phyloP scores from a whole-genome alignment of 2,888 invertebrate genomes.

The Leucoma salicis region DNA sequence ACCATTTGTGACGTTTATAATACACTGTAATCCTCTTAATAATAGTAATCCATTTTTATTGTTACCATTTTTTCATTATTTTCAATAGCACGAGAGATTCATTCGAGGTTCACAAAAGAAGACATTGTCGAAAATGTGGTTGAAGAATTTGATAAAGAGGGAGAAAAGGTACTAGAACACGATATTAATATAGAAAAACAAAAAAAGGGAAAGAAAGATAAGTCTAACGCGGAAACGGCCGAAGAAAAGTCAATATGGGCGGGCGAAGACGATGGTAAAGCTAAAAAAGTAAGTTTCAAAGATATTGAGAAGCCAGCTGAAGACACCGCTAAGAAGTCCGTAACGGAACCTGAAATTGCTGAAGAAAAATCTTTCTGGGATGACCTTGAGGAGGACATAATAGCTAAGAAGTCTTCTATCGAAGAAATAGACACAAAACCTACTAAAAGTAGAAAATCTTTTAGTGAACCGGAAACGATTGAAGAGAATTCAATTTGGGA shows the following conservation, averaged over 20 bases:
- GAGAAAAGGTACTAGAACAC: conserved; percentile 48
- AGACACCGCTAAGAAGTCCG: conserved; percentile 39
- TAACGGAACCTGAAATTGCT: conserved; percentile 47
- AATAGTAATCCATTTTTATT: conserved; percentile 42
- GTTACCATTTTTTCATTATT: conserved; percentile 56
- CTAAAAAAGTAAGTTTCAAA: conserved; percentile 42
- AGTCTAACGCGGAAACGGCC: conserved; percentile 44
- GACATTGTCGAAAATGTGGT: conserved; percentile 73
- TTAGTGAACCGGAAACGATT: conserved; percentile 51
- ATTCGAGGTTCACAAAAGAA: conserved; percentile 74
- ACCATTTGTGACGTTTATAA: conserved; percentile 62
- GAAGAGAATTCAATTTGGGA: conserved; percentile 64
- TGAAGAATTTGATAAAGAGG: conserved; percentile 58
- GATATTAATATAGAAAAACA: conserved; percentile 34
- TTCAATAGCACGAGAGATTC: conserved; percentile 78
- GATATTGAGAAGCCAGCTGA: conserved; percentile 41
- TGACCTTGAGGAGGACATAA: conserved; percentile 41
- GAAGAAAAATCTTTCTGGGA: conserved; percentile 58
- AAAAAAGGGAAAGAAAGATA: conserved; percentile 44
- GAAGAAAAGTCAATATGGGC: conserved; percentile 61
- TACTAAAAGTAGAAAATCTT: conserved; percentile 46
- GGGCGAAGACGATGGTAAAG: conserved; percentile 48
- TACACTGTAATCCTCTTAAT: conserved; percentile 41
- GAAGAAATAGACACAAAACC: conserved; percentile 39
- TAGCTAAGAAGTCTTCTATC: conserved; percentile 40